Evolutionary conservation across 2,113 vertebrate genomes (phyloP), one percentile per base, ranked within the genome.

Genomic region (Mastomys coucha): DNA sequence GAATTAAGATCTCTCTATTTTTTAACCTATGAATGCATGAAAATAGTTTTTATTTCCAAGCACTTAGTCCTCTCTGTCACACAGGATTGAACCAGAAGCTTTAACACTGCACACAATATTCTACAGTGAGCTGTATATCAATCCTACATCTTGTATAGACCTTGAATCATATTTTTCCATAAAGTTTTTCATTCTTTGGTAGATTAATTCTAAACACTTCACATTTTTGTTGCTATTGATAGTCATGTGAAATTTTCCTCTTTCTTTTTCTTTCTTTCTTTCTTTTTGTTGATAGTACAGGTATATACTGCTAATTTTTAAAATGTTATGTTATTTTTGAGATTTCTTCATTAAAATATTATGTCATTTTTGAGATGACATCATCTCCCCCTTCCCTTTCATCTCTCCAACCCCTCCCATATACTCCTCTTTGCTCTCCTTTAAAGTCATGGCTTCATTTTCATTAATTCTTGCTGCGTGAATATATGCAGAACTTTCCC

Each of bases 121-220:
- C 8, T 69, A 51, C 16, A 51, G 5, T 36, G 17, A 69, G 11
- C 42, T 87, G 7, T 2, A 1, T 51, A 49, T 11, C 11, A 24
- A 24, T 22, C 69, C 36, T 24, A 70, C 6, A 39, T 28, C 39
- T 81, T 93, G 96, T 76, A 82, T 75, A 4, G 26, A 82, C 60
- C 77, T 94, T 69, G 17, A 96, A 24, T 93, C 24, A 19, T 42
- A 73, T 49, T 94, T 93, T 91, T 49, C n/a, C 12, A 26, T 58
- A 20, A 85, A 88, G 11, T 45, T 88, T 7, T 92, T 93, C 13
- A 10, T 70, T 93, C 2, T 69, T 88, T 91, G 24, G 60, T 76
- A 87, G 33, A 94, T 67, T 92, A 90, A 92, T 89, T 91, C 36
- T 93, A 93, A 81, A 75, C 76, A 78, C 28, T 1, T 45, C 69